Evolutionary conservation across 1,140 invertebrate genomes (phyloP).

Genomic region (Megalonaias nervosa): DNA sequence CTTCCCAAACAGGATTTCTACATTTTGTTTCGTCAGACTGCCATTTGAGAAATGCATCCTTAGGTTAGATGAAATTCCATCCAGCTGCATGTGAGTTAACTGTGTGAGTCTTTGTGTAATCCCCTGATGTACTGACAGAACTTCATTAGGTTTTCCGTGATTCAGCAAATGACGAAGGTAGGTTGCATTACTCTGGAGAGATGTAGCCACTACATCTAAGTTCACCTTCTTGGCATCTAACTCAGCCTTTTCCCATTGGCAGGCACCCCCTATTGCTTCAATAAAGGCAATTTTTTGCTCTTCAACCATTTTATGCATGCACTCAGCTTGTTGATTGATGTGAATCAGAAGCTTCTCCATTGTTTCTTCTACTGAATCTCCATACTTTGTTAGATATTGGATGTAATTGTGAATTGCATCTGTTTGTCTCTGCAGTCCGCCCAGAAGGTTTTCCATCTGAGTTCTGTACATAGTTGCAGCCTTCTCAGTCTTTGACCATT

Average conservation of each 20-base stretch:
- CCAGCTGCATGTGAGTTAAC: constrained; percentile 50
- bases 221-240: constrained; percentile 41
- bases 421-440: constrained; percentile 44
- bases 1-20: constrained; percentile 56
- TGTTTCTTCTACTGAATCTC: constrained; percentile 39
- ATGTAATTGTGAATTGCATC: constrained; percentile 49
- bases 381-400: constrained; percentile 50
- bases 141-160: constrained; percentile 57
- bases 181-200: constrained; percentile 46
- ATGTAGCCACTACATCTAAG: constrained; percentile 38
- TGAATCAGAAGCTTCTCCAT: constrained; percentile 28
- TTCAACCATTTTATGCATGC: constrained; percentile 60
- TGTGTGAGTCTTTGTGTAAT: constrained; percentile 55
- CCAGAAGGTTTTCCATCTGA: constrained; percentile 47
- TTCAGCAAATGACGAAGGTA: constrained; percentile 46
- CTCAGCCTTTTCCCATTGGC: constrained; percentile 40
- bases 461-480: constrained; percentile 41
- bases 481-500: constrained; percentile 34
- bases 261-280: constrained; percentile 35
- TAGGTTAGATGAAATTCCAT: constrained; percentile 49
- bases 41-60: constrained; percentile 48
- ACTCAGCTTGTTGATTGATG: constrained; percentile 52
- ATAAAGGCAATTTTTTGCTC: constrained; percentile 42
- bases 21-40: constrained; percentile 43
- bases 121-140: constrained; percentile 46